Evolutionary conservation across 2,113 vertebrate genomes (phyloP), one percentile per base, ranked within the genome.

Genomic region (Nothocercus nigrocapillus): DNA sequence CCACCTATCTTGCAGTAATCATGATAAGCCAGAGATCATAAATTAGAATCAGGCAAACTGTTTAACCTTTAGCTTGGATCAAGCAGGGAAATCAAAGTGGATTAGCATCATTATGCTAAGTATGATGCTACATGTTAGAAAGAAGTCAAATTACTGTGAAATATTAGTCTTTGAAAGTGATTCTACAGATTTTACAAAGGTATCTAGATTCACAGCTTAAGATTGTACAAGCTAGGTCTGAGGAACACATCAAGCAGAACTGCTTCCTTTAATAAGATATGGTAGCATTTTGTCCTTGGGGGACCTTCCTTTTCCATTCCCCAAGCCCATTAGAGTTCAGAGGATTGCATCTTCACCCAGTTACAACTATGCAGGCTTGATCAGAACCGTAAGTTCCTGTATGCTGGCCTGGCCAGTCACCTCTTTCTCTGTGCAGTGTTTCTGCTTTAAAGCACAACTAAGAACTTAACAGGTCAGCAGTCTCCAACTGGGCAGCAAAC

Each of bases 211-310:
- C 44, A 66, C 25, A 47, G 25, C 61, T 78, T 8, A 79, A 90
- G 67, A 0, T 0, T 53, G 28, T 45, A 62, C 21, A 76, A 67
- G 25, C 61, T 77, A 42, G 63, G 38, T 83, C 80, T 28, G 15
- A 81, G 70, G 47, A 61, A 82, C 56, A 16, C 25, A 16, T 70
- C 78, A 59, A 88, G 73, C 44, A 82, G 83, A 95, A 81, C 49
- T 51, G 21, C 51, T 90, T 96, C 92, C 90, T 86, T 96, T 90
- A 86, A 81, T 83, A 81, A 95, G 68, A 42, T 63, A 36, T 45
- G 83, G 90, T 80, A 86, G 80, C 77, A 90, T 74, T 93, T 45
- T 88, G 19, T 81, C 68, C 88, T 88, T 0, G 0, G 28, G 73
- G 76, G 27, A 63, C 54, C 68, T 90, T 69, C 64, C 73, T 83